Base-by-base conservation (phyloP, 2,797 vertebrate genomes). In the Percopsis omiscomaycus region DNA sequence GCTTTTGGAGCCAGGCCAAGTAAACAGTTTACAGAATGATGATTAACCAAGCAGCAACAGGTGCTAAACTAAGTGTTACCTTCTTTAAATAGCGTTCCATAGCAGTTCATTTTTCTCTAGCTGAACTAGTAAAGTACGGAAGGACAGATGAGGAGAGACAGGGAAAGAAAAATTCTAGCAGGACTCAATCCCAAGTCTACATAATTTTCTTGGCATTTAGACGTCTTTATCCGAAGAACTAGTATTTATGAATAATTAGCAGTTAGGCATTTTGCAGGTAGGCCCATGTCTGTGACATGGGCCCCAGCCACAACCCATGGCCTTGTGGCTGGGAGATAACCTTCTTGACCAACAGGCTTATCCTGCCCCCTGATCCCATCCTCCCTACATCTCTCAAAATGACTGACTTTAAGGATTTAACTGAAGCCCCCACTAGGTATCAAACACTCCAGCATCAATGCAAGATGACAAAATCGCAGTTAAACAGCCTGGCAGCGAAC, bases 391-490 rank as follows among this genome's bases (percentile, higher is more conserved):
- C 64, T 15, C 30, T 50, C 12, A 28, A 54, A 32, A 44, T 48
- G 22, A 22, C 22, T 22, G 22, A 22, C 22, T 22, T 22, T 51
- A 58, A 55, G 13, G 32, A 62, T 46, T 76, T 30, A 45, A 59
- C 64, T 32, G 69, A 60, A 15, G 51, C 9, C 13, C 4, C 30
- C 12, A 14, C 16, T 50, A 69, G 48, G 30, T 13, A 37, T 64
- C 15, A 47, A 30, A 63, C 22, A 55, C 37, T 71, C 32, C 55
- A 63, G 45, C 60, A 37, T 44, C 14, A 65, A 59, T 50, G 59
- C 51, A 58, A 70, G 77, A 73, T 77, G 12, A 73, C 55, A 58
- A 58, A 66, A 72, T 64, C 73, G 61, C 61, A 63, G 69, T 78
- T 51, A 69, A 66, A 52, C 14, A 45, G 13, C 53, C 2, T 14